Percentiles rank a stretch among this genome's conserved stretches.
Evolutionary conservation across 2,888 invertebrate genomes (phyloP).

Genomic region (Melitaea athalia): DNA sequence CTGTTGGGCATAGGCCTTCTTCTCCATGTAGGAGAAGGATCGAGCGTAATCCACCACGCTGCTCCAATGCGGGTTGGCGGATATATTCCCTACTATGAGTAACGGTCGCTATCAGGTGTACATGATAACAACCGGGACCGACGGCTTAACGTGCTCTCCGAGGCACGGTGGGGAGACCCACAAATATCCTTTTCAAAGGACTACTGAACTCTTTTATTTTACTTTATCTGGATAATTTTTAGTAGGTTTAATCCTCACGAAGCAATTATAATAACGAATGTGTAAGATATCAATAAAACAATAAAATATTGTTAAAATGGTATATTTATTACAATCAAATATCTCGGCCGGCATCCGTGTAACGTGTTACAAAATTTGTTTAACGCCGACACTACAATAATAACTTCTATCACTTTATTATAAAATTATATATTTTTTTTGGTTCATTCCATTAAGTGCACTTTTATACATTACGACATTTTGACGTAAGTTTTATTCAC

Average conservation of each 20-base stretch:
- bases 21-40: too few species aligned
- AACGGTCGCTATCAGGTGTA: too few species aligned
- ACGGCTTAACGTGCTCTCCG: too few species aligned
- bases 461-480: conserved; percentile 70
- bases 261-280: not conserved
- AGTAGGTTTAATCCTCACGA: not conserved
- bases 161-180: too few species aligned
- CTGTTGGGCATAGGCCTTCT: too few species aligned
- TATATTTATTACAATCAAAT: conserved; percentile 82
- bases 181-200: too few species aligned
- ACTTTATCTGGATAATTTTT: too few species aligned
- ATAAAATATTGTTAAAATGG: conserved; percentile 75
- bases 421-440: conserved; percentile 82
- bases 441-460: conserved; percentile 81
- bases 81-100: too few species aligned
- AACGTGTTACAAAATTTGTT: conserved; percentile 76
- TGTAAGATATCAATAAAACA: conserved; percentile 54
- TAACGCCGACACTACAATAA: conserved; percentile 66
- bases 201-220: too few species aligned
- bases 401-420: conserved; percentile 76
- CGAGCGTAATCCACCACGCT: too few species aligned
- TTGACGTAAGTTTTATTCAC: conserved; percentile 64
- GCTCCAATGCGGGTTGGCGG: too few species aligned
- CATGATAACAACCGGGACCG: too few species aligned
- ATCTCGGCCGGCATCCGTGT: conserved; percentile 67